Evolutionary conservation across 2,113 vertebrate genomes (phyloP), one percentile per base, ranked within the genome.

Genomic region (Erinaceus europaeus): DNA sequence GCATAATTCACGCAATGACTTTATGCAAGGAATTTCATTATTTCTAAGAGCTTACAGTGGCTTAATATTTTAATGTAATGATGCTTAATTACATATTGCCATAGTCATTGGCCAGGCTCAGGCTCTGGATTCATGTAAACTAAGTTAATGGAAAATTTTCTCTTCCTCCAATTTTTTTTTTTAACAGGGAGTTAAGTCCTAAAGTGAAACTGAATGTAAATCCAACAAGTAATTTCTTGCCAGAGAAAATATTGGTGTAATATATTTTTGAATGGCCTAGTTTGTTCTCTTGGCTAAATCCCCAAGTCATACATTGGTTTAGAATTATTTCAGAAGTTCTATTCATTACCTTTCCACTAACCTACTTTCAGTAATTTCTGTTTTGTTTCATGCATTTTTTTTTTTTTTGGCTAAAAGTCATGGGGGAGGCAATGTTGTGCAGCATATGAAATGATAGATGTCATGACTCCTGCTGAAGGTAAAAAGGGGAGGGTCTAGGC

Each of bases 71-170:
- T 90, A 86, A 92, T 72, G 65, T 77, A 75, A 91, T 93, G 87
- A 74, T 67, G 17, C 21, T 76, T 93, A 84, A 95, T 90, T 91
- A 87, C 86, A 89, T 55, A 75, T 68, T 80, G 3, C 64, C 89
- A 57, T 85, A 55, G 6, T 25, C 67, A 65, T 50, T 76, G 62
- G 46, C 87, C 34, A 53, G 38, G 68, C 68, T 85, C 57, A 82
- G 57, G 75, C 83, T 74, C 61, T 83, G 17, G 21, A 21, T 89
- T 84, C 82, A 61, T 52, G 71, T 79, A 76, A 90, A 88, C 86
- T 76, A 77, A 92, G 74, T 82, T 88, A 86, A 85, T 92, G 88
- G 92, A 93, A 93, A 93, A 62, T 89, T 91, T 69, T 64, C 75
- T 89, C 32, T 23, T 57, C 82, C 62, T 69, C 77, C 77, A 32